Conservation (phyloP, 1,140 invertebrate species). For the Telenomus remus region DNA sequence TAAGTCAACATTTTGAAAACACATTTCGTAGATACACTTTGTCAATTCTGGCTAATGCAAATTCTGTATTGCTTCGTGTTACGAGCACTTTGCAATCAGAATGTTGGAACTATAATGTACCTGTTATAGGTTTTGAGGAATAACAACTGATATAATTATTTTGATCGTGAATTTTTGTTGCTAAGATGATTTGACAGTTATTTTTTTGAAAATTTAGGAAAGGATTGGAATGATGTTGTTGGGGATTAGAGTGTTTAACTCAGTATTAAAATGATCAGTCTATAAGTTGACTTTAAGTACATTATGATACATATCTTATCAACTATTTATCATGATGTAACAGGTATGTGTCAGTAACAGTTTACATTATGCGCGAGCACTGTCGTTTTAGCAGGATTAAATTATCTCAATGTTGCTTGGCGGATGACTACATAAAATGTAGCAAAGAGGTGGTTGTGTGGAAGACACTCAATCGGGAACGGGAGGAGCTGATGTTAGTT, state of each 20-base stretch:
- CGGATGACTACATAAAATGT: conserved; percentile 61
- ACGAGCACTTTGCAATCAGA: too few species aligned
- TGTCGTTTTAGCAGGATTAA: conserved; percentile 74
- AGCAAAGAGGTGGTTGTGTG: conserved; percentile 32
- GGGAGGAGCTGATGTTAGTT: conserved; percentile 72
- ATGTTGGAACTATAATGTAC: too few species aligned
- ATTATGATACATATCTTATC: conserved; percentile 59
- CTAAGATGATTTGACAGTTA: too few species aligned
- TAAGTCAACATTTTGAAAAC: conserved; percentile 72
- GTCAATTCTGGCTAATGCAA: background rate
- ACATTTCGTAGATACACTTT: conserved; percentile 2
- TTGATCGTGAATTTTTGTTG: too few species aligned
- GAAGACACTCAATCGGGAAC: conserved; percentile 59
- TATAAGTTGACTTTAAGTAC: conserved; percentile 26
- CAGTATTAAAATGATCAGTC: conserved; percentile 4
- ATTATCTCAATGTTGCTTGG: conserved; percentile 70
- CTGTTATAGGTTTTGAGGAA: too few species aligned
- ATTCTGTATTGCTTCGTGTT: too few species aligned
- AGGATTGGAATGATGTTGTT: too few species aligned
- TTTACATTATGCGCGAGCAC: conserved; percentile 65
- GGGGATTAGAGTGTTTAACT: too few species aligned
- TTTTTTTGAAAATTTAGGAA: too few species aligned
- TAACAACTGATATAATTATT: too few species aligned
- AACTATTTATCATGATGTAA: conserved; percentile 68
- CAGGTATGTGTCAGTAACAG: conserved; percentile 61